Conservation (phyloP, 2,888 invertebrate species). For the Phasia obesa region DNA sequence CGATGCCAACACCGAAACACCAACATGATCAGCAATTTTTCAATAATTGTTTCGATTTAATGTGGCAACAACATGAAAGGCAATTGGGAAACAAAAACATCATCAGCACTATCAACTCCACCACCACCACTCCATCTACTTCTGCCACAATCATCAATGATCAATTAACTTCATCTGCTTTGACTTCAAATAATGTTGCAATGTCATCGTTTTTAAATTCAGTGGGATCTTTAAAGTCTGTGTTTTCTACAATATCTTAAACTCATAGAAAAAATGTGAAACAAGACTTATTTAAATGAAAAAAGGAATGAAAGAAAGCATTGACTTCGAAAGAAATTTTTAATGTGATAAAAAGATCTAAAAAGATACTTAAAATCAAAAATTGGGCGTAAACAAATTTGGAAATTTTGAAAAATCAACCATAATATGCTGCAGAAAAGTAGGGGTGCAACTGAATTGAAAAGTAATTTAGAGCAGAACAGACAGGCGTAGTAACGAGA, state of each 20-base stretch:
- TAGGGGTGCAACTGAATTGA: no score
- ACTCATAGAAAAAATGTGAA: constrained; percentile 5
- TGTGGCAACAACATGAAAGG: constrained; percentile 76
- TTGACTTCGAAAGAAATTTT: background rate
- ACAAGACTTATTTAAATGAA: background rate
- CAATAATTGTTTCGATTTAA: constrained; percentile 83
- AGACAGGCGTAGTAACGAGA: no score
- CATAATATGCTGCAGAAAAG: no score
- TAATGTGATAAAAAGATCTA: background rate
- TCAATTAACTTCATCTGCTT: constrained; percentile 66
- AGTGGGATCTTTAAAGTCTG: constrained; percentile 77
- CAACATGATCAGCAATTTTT: constrained; percentile 75
- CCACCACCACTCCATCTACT: constrained; percentile 65
- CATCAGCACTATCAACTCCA: constrained; percentile 66
- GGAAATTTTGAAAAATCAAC: no score
- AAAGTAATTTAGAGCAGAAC: no score
- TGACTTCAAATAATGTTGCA: constrained; percentile 73
- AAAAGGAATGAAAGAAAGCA: background rate
- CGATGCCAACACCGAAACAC: constrained; percentile 69
- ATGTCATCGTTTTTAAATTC: constrained; percentile 75
- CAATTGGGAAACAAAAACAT: constrained; percentile 71
- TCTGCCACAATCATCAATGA: constrained; percentile 70
- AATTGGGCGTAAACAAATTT: no score
- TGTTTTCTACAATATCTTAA: constrained; percentile 79
- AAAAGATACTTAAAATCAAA: no score